phyloP scores from a whole-genome alignment of 2,888 invertebrate species.

The Drosophila cyrtoloma region DNA sequence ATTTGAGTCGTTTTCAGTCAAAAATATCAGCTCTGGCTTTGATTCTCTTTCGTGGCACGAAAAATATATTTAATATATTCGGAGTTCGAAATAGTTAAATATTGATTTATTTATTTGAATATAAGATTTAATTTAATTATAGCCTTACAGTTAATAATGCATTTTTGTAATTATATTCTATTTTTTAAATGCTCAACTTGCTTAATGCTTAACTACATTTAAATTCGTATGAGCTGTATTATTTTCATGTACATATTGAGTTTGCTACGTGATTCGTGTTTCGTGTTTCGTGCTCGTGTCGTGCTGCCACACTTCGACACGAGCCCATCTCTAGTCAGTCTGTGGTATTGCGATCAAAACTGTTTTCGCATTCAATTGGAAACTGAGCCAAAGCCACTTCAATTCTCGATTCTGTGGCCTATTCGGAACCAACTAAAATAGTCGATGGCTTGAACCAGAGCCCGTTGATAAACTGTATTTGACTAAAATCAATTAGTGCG shows the following conservation, averaged over 20 bases:
- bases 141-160: too few species aligned
- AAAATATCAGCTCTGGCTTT: not conserved
- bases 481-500: constrained; percentile 56
- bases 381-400: constrained; percentile 40
- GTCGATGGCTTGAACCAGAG: constrained; percentile 2
- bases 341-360: constrained; percentile 30
- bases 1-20: not conserved
- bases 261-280: too few species aligned
- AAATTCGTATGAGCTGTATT: not conserved
- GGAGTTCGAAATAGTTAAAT: not conserved
- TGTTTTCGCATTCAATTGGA: constrained; percentile 31
- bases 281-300: not conserved
- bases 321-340: constrained; percentile 8
- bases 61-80: too few species aligned
- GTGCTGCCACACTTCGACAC: not conserved
- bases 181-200: too few species aligned
- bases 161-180: too few species aligned
- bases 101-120: not conserved
- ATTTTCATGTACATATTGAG: not conserved
- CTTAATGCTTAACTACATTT: not conserved
- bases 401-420: constrained; percentile 11
- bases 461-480: constrained; percentile 34
- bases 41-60: constrained; percentile 21
- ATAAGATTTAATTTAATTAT: too few species aligned
- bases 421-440: constrained; percentile 16